These are phyloP conservation scores for Vultur gryphus DNA, from an alignment of 2,797 vertebrate genomes.

Conservation along the genomic window DNA sequence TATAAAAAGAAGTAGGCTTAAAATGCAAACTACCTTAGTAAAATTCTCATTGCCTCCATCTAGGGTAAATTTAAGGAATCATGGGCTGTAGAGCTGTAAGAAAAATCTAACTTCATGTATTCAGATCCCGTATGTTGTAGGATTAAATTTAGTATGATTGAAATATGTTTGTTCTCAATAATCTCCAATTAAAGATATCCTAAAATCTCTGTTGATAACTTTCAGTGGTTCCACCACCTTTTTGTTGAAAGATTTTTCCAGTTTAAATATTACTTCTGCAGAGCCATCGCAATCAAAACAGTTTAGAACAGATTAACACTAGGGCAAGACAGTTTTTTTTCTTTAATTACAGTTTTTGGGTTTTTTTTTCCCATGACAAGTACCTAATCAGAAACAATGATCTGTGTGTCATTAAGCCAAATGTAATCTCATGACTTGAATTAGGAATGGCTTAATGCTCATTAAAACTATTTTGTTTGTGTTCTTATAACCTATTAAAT, in stretches of 20 bases:
- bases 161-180: background rate
- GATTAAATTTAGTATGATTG: background rate
- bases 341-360: background rate
- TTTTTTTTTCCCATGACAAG: background rate
- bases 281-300: background rate
- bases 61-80: background rate
- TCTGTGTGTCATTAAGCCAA: background rate
- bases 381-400: background rate
- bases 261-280: background rate
- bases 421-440: background rate
- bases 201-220: background rate
- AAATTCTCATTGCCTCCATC: background rate
- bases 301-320: background rate
- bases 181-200: background rate
- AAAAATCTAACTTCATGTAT: background rate
- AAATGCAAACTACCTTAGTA: background rate
- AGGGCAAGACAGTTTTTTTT: background rate
- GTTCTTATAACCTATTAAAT: background rate
- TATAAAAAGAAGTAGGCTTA: background rate
- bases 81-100: background rate
- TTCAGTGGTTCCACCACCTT: background rate
- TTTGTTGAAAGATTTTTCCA: background rate
- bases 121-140: background rate
- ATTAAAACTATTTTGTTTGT: background rate
- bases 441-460: background rate